Conservation (phyloP, 2,888 invertebrate species). For the Lasioglossum oenotherae region DNA sequence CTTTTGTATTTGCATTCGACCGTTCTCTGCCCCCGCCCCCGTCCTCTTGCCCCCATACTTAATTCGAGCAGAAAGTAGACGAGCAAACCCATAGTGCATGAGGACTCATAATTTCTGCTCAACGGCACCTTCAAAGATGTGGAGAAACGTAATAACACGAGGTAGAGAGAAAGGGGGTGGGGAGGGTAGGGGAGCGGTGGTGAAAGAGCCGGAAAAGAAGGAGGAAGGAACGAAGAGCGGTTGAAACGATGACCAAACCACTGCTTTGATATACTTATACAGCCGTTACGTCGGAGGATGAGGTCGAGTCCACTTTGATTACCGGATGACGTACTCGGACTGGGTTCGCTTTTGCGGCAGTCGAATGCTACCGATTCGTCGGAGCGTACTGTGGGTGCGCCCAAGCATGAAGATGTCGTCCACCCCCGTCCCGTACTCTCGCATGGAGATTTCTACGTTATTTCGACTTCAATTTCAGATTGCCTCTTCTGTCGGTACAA, state of each 20-base stretch:
- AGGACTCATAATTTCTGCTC: conserved; percentile 81
- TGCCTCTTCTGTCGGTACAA: conserved; percentile 43
- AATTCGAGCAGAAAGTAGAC: conserved; percentile 80
- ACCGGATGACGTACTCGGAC: conserved; percentile 76
- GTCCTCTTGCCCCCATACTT: conserved; percentile 74
- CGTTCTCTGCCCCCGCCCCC: conserved; percentile 49
- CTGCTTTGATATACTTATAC: conserved; percentile 82
- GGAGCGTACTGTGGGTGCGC: conserved; percentile 59
- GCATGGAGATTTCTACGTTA: conserved; percentile 60
- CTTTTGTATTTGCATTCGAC: conserved; percentile 71
- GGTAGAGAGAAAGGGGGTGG: conserved; percentile 3
- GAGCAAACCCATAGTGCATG: conserved; percentile 75
- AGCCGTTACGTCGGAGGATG: conserved; percentile 69
- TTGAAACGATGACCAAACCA: conserved; percentile 73
- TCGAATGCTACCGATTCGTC: conserved; percentile 72
- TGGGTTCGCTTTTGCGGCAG: conserved; percentile 69
- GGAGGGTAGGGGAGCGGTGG: conserved; percentile 22
- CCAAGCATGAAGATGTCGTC: conserved; percentile 72
- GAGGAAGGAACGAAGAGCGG: conserved; percentile 60
- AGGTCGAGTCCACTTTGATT: conserved; percentile 81
- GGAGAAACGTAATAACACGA: conserved; percentile 77
- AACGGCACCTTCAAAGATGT: conserved; percentile 80
- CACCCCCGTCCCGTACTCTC: conserved; percentile 30
- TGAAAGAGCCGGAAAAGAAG: conserved; percentile 58
- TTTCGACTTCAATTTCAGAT: conserved; percentile 67